These are phyloP conservation scores for Mormyrus hasselquistii DNA, from an alignment of 2,797 vertebrate species.

Conservation along the genomic window DNA sequence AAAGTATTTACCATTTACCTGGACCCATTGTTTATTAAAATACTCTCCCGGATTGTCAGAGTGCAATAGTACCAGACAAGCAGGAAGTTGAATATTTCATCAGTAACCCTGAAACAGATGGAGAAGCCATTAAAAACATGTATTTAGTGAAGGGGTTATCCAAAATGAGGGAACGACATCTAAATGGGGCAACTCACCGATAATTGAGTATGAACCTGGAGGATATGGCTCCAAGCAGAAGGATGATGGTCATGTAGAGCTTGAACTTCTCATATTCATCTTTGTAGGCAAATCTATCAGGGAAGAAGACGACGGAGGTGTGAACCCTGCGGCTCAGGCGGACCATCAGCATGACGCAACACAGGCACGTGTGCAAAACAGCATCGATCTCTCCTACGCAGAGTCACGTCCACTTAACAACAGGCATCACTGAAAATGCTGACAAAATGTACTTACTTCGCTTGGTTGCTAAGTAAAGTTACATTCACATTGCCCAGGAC, in stretches of 20 bases:
- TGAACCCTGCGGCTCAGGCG: neutral
- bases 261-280: conserved; percentile 99
- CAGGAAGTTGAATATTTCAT: conserved; percentile 96
- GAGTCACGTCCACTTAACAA: neutral
- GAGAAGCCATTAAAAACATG: neutral
- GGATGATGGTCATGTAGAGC: conserved; percentile 93
- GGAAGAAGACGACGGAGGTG: neutral
- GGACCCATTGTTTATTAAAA: conserved; percentile 93
- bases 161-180: neutral
- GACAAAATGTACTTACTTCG: conserved; percentile 73
- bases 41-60: conserved; percentile 90
- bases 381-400: neutral
- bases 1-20: conserved; percentile 60
- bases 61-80: conserved; percentile 99
- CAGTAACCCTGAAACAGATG: conserved; percentile 72
- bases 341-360: neutral
- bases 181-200: conserved; percentile 61
- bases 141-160: neutral
- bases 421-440: neutral
- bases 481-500: conserved; percentile 95
- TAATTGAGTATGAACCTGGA: conserved; percentile 90
- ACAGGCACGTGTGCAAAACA: neutral
- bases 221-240: conserved; percentile 84
- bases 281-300: conserved; percentile 89
- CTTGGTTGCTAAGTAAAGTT: conserved; percentile 92